Conservation (phyloP, 2,888 invertebrate species). For the Dryobotodes eremita region DNA sequence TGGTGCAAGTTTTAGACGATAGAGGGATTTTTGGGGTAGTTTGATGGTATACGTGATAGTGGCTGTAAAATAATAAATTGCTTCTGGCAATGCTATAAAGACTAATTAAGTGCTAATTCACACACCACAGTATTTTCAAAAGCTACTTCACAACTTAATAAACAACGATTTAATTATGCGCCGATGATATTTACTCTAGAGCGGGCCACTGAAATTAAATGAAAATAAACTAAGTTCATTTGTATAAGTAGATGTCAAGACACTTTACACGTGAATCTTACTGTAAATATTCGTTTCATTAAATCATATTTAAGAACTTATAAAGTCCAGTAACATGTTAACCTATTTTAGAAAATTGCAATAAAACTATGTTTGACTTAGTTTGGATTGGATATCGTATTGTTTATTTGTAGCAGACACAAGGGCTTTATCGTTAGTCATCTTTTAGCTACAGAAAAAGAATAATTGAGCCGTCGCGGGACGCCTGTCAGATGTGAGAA, state of each 20-base stretch:
- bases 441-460: neutral
- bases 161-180: neutral
- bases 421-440: neutral
- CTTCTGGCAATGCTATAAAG: neutral
- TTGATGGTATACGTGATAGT: too few species aligned
- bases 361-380: neutral
- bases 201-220: neutral
- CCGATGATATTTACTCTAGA: neutral
- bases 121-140: neutral
- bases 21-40: conserved; percentile 6
- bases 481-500: too few species aligned
- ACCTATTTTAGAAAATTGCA: neutral
- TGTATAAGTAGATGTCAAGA: neutral
- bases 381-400: too few species aligned
- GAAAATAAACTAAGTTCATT: neutral
- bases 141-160: neutral
- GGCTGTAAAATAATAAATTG: too few species aligned
- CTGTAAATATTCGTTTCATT: too few species aligned
- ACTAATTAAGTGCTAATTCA: neutral
- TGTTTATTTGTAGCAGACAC: neutral
- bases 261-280: too few species aligned
- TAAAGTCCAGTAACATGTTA: too few species aligned
- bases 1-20: conserved; percentile 65
- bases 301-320: too few species aligned
- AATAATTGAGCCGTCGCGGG: too few species aligned